A percentile compares a stretch with the other conserved stretches of the same genome.
Evolutionary conservation across 2,113 vertebrate genomes (phyloP).

Genomic region (Falcunculus frontatus): DNA sequence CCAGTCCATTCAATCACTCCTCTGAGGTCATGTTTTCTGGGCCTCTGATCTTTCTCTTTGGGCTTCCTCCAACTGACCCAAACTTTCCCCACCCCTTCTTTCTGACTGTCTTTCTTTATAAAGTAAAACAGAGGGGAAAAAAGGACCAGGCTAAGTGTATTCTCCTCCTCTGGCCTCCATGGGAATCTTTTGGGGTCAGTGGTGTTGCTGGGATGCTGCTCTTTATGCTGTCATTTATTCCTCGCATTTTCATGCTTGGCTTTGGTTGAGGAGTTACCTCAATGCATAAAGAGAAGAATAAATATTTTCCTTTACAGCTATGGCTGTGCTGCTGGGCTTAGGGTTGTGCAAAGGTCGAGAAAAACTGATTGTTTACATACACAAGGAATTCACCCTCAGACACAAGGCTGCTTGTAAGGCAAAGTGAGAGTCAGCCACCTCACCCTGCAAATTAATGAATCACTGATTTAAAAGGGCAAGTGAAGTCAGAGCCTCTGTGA

Average conservation of each 20-base stretch:
- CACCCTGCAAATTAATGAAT: not conserved
- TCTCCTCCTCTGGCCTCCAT: not conserved
- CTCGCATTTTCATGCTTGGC: not conserved
- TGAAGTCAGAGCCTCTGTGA: not conserved
- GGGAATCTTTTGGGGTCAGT: not conserved
- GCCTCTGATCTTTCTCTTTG: not conserved
- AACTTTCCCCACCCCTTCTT: not conserved
- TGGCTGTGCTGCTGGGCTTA: not conserved
- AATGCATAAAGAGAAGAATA: not conserved
- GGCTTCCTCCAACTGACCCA: not conserved
- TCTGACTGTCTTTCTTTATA: not conserved
- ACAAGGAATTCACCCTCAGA: slow-evolving; percentile 14
- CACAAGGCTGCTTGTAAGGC: slow-evolving; percentile 15
- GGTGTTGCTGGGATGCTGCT: slow-evolving; percentile 35
- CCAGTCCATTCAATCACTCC: not conserved
- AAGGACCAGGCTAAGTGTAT: not conserved
- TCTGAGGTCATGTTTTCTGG: not conserved
- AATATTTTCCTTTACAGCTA: slow-evolving; percentile 15
- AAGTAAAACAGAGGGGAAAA: not conserved
- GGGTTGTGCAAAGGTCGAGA: slow-evolving; percentile 4
- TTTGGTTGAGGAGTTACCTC: not conserved
- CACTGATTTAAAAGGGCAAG: slow-evolving; percentile 5
- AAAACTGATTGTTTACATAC: not conserved
- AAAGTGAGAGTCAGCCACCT: not conserved
- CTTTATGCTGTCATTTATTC: not conserved